Percentiles rank a stretch among this genome's conserved stretches.
Evolutionary conservation across 2,888 invertebrate species (phyloP).

Genomic region (Lasioglossum morio): DNA sequence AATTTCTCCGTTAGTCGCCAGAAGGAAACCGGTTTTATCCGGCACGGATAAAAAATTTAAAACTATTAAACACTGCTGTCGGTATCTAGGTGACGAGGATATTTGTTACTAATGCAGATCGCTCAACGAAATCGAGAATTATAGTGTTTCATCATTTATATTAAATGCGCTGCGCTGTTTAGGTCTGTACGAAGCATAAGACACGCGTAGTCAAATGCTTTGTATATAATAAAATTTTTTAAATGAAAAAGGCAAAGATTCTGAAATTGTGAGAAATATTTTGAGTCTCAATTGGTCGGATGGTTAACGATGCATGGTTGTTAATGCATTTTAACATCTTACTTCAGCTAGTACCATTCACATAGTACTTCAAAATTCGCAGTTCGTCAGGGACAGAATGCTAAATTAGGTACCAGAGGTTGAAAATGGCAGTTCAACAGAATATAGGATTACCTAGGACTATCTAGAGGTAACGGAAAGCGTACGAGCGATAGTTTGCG

Average conservation of each 20-base stretch:
- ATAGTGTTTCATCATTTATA: background rate
- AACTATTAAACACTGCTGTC: background rate
- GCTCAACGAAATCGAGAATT: background rate
- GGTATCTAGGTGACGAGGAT: background rate
- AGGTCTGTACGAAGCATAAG: too few species aligned
- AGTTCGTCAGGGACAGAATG: background rate
- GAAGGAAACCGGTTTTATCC: background rate
- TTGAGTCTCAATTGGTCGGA: background rate
- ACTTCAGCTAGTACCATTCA: background rate
- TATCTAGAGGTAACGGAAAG: background rate
- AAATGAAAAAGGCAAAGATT: too few species aligned
- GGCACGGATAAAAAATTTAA: background rate
- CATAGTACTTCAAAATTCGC: too few species aligned
- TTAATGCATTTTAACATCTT: background rate
- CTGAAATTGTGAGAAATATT: background rate
- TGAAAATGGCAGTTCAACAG: background rate
- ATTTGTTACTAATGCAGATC: background rate
- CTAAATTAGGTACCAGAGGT: background rate
- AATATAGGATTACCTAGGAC: background rate
- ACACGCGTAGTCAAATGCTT: too few species aligned
- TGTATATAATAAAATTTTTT: background rate
- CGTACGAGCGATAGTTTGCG: background rate
- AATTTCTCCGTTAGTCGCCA: background rate
- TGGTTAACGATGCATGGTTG: background rate
- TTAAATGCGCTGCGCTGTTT: too few species aligned